A percentile compares a stretch with the other conserved stretches of the same genome.
phyloP scores from a whole-genome alignment of 2,113 vertebrate species.

The Python bivittatus region DNA sequence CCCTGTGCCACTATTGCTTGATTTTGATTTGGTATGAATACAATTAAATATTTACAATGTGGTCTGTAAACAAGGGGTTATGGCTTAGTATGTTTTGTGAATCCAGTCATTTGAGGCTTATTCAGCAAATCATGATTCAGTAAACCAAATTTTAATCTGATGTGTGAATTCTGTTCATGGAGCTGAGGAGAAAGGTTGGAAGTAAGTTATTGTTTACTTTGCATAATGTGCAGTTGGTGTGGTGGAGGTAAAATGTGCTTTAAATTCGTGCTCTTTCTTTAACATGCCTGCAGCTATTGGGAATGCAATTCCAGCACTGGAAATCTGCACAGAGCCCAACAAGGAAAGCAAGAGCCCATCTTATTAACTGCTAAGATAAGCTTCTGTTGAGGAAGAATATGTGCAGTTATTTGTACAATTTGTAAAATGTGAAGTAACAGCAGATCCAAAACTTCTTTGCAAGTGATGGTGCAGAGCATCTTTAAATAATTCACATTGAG shows the following conservation, averaged over 20 bases:
- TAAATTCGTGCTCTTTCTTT: neutral
- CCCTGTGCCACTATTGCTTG: too few relatives aligned
- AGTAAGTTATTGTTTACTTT: neutral
- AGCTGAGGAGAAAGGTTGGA: neutral
- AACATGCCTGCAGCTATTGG: neutral
- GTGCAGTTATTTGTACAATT: neutral
- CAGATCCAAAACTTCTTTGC: neutral
- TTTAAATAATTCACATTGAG: neutral
- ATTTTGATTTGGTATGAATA: too few relatives aligned
- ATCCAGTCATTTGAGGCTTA: too few relatives aligned
- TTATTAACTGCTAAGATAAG: neutral
- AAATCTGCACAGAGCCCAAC: neutral
- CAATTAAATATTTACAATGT: too few relatives aligned
- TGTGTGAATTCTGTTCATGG: neutral
- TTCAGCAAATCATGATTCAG: too few relatives aligned
- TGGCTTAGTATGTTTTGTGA: too few relatives aligned
- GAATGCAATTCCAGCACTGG: neutral
- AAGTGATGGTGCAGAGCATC: neutral
- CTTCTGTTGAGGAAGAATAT: neutral
- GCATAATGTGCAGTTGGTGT: neutral
- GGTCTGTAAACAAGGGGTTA: too few relatives aligned
- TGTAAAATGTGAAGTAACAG: neutral
- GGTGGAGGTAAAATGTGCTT: neutral
- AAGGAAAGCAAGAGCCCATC: neutral
- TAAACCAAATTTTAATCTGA: too few relatives aligned